phyloP scores from a whole-genome alignment of 2,888 invertebrate genomes.

The Troides aeacus region DNA sequence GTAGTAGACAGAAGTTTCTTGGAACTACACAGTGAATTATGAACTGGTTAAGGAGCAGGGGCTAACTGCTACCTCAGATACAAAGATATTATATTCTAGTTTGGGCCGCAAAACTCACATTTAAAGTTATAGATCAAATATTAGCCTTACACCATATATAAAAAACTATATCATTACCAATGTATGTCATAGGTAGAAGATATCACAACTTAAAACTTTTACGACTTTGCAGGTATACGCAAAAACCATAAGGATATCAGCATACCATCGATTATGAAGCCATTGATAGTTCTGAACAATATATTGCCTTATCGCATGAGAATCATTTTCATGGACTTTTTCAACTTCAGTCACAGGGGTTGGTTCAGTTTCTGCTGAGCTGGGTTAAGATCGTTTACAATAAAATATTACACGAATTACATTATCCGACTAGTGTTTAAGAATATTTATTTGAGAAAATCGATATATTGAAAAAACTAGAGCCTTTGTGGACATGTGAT shows the following conservation, averaged over 20 bases:
- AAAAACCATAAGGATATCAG: conserved; percentile 64
- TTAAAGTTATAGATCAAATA: too few species aligned
- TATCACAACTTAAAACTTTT: background rate
- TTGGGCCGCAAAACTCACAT: too few species aligned
- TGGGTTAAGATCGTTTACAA: conserved; percentile 9
- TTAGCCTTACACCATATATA: background rate
- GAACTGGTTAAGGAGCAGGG: too few species aligned
- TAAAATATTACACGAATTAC: background rate
- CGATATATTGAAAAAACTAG: too few species aligned
- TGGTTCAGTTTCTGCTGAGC: conserved; percentile 74
- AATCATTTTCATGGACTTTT: conserved; percentile 69
- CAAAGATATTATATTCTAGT: too few species aligned
- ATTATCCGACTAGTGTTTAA: conserved; percentile 17
- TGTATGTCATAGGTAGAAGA: too few species aligned
- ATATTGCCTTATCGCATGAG: conserved; percentile 70
- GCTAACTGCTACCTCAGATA: too few species aligned
- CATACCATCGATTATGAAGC: conserved; percentile 67
- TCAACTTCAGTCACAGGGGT: conserved; percentile 66
- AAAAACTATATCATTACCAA: background rate
- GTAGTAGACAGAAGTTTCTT: too few species aligned
- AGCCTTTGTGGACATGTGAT: too few species aligned
- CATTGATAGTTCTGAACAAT: conserved; percentile 58
- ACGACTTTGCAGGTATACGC: conserved; percentile 55
- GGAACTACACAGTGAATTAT: too few species aligned
- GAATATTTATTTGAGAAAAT: conserved; percentile 15